Base-by-base conservation (phyloP, 1,140 invertebrate species). In the Coenobita brevimanus region DNA sequence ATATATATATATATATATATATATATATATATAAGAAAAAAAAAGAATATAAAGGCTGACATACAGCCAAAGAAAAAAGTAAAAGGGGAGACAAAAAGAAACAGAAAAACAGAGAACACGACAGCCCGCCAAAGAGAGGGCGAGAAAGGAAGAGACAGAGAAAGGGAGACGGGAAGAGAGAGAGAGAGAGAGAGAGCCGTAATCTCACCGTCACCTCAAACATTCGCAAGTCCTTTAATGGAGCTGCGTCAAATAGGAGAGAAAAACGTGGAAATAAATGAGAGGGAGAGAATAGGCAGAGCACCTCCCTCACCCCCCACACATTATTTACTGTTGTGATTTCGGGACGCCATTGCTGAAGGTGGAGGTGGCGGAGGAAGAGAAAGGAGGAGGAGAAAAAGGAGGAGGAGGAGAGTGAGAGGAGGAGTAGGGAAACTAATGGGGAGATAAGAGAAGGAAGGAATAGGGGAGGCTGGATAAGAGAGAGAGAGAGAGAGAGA, bases 251-350 rank as follows among this genome's bases (percentile, higher is more conserved):
- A 87, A 80, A 87, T 87, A 87, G 50, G 84, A 46, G 41, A 67
- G 84, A 87, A 87, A 87, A 87, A 87, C 38, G 80, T 2, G 57
- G 76, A 69, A 87, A 87, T 87, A 87, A 87, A 87, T 79, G 76
- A 64, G 62, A 3, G 43, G 54, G 71, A 71, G 60, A 79, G 84
- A 87, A 87, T 80, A 87, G 75, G 62, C 62, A 38, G 75, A 64
- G 75, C 78, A 50, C 84, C 73, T 46, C 62, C 43, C 64, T 41
- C 43, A 15, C 64, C 54, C 60, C 43, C 33, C 6, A 33, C 36
- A 24, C 76, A 64, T 78, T 87, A 87, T 87, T 87, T 87, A 87
- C 84, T 87, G 84, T 87, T 80, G 60, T 87, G 84, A 87, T 87
- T 87, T 71, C 36, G 67, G 60, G 21, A 13, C 30, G 57, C 54